Evolutionary conservation across 92 coral and sea anemone genomes (phyloP).

Genomic region (Ricordea florida): DNA sequence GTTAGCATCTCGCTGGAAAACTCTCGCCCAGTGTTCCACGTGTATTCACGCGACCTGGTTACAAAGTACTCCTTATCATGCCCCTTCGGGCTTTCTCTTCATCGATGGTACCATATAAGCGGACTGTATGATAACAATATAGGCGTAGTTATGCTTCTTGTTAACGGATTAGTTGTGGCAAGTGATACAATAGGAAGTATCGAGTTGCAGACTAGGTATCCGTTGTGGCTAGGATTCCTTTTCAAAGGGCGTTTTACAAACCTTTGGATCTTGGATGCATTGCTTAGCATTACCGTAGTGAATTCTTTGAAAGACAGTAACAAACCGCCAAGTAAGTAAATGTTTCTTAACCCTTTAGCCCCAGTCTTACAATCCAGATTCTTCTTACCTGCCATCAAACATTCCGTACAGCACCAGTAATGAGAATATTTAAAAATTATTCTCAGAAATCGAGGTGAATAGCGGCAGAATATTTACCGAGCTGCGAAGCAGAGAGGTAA

Average conservation of each 20-base stretch:
- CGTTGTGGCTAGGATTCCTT: slow-evolving; percentile 28
- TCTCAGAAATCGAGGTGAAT: no score
- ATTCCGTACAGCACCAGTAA: no score
- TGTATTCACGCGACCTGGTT: slow-evolving; percentile 3
- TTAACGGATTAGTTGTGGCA: not conserved
- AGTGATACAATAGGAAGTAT: not conserved
- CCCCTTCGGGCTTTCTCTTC: not conserved
- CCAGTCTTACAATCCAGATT: no score
- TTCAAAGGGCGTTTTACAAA: slow-evolving; percentile 25
- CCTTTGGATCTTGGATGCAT: slow-evolving; percentile 8
- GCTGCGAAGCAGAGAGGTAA: no score
- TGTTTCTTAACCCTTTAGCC: no score
- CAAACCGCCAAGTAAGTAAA: slow-evolving; percentile 7
- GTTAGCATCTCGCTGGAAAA: slow-evolving; percentile 3
- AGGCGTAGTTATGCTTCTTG: not conserved
- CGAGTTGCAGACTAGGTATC: slow-evolving; percentile 4
- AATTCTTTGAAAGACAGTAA: not conserved
- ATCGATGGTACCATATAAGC: slow-evolving; percentile 11
- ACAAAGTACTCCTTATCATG: not conserved
- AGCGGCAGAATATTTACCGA: no score
- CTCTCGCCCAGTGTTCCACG: slow-evolving; percentile 15
- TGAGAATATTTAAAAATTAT: no score
- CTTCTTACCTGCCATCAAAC: no score
- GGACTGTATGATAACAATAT: not conserved
- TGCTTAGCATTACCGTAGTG: not conserved